Conservation (phyloP, 2,113 vertebrate genomes). For the Atractosteus spatula region DNA sequence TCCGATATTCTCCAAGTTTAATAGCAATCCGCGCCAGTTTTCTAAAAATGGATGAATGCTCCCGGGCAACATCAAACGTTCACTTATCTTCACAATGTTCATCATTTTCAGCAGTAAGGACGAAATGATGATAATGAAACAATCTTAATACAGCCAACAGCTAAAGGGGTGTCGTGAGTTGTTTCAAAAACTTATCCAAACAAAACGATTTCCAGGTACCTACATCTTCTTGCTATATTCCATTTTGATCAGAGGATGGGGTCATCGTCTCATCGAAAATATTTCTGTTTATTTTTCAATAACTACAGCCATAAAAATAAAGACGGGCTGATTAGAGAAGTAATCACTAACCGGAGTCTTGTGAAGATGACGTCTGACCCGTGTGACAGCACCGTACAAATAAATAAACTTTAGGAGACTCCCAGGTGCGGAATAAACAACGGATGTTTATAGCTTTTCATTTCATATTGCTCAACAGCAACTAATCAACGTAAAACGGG, state of each 20-base stretch:
- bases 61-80: neutral
- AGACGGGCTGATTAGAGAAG: slow-evolving; percentile 21
- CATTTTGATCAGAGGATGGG: neutral
- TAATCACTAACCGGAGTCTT: slow-evolving; percentile 39
- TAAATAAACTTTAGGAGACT: slow-evolving; percentile 45
- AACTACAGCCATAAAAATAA: slow-evolving; percentile 24
- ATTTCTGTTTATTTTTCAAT: slow-evolving; percentile 19
- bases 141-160: slow-evolving; percentile 12
- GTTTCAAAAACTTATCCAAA: slow-evolving; percentile 15
- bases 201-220: slow-evolving; percentile 12
- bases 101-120: slow-evolving; percentile 6
- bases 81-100: slow-evolving; percentile 22
- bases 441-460: slow-evolving; percentile 10
- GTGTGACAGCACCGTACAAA: slow-evolving; percentile 53
- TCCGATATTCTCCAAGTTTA: slow-evolving; percentile 53
- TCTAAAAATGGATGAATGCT: slow-evolving; percentile 19
- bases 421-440: slow-evolving; percentile 12
- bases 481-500: slow-evolving; percentile 27
- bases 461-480: slow-evolving; percentile 12
- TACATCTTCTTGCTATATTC: slow-evolving; percentile 22
- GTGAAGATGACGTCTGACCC: slow-evolving; percentile 50
- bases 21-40: slow-evolving; percentile 24
- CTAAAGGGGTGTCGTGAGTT: slow-evolving; percentile 7
- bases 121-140: slow-evolving; percentile 5
- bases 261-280: neutral